These are phyloP conservation scores for Ornithorhynchus anatinus DNA, from an alignment of 2,113 vertebrate species.

Conservation along the genomic window DNA sequence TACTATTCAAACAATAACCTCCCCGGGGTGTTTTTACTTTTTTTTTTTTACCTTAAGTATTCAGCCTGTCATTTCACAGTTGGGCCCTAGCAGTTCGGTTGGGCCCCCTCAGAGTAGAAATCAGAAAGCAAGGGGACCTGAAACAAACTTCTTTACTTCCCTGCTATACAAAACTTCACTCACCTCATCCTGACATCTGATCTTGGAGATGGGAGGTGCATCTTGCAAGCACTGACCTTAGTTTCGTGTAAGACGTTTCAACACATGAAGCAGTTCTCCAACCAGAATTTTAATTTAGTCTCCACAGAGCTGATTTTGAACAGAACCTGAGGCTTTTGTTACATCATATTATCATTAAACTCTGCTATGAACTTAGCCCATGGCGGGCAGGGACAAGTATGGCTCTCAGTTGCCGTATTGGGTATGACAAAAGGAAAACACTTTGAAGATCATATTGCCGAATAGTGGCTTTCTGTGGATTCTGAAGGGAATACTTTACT, in stretches of 20 bases:
- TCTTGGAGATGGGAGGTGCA: slow-evolving; percentile 6
- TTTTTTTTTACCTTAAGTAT: no score
- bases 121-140: background rate
- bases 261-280: slow-evolving; percentile 6
- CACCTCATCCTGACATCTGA: slow-evolving; percentile 11
- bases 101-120: background rate
- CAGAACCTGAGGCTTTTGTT: slow-evolving; percentile 34
- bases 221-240: slow-evolving; percentile 18
- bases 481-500: slow-evolving; percentile 27
- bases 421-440: slow-evolving; percentile 37
- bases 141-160: slow-evolving; percentile 4
- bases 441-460: slow-evolving; percentile 35
- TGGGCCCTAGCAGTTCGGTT: no score
- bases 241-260: background rate
- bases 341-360: background rate
- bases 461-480: slow-evolving; percentile 46
- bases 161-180: slow-evolving; percentile 15
- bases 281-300: slow-evolving; percentile 39
- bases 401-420: slow-evolving; percentile 30
- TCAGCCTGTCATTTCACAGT: no score
- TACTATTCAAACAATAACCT: no score
- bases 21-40: no score
- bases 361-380: slow-evolving; percentile 23
- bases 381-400: background rate
- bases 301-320: slow-evolving; percentile 33